Evolutionary conservation across 2,113 vertebrate species (phyloP), one percentile per base, ranked within the genome.

Genomic region (Telmatochromis sp.): DNA sequence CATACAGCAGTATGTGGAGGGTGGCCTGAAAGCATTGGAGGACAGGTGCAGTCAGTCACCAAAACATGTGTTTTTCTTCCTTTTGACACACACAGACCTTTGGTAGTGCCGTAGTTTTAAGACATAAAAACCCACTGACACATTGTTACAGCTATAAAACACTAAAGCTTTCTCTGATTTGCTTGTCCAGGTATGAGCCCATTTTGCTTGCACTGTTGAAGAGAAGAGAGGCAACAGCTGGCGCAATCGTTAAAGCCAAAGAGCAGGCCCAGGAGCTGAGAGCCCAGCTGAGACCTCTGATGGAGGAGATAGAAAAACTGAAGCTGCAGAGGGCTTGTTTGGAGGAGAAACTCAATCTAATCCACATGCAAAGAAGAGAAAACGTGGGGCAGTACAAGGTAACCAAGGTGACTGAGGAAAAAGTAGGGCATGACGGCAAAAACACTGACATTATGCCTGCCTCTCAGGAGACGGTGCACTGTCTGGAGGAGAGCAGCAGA

Each of bases 341-440:
- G 93, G 97, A 99, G 91, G 97, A 99, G 91, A 97, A 98, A 94
- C 96, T 98, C 1, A 58, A 93, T 14, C 96, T 99, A 0, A 91
- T 96, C 90, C 95, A 95, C 91, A 93, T 94, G 6, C 98, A 98
- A 8, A 93, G 97, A 21, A 96, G 95, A 0, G 98, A 99, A 58
- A 97, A 98, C 5, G 93, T 97, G 11, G 92, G 93, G 37, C 97
- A 97, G 68, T 98, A 98, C 92, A 95, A 96, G 97, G 98, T 99
- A 96, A 2, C 79, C 42, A 80, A 80, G 23, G 55, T 7, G 3
- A 51, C 73, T 6, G 26, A 78, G 9, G 13, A 78, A n/a, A 78
- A 50, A 28, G 71, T 50, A 50, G 42, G 7, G 17, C 17, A 7
- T 12, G 10, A 50, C 1, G 45, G 0, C 45, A 17, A 19, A 19